Base-by-base conservation (phyloP, 2,113 vertebrate genomes). In the Odontophorus gujanensis region DNA sequence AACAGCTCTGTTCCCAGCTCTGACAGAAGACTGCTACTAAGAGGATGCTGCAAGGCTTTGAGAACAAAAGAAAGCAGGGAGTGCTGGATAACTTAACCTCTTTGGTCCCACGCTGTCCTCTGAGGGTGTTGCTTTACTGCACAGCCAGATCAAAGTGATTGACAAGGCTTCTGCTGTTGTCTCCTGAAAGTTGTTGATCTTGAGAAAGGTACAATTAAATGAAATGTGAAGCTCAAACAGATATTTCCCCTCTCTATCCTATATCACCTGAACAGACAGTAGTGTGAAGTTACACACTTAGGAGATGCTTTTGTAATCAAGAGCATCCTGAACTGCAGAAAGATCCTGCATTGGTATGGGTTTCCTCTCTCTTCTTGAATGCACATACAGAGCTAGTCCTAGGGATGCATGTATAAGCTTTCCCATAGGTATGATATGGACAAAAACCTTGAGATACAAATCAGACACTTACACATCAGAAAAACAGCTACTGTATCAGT, bases 201-300 rank as follows among this genome's bases (percentile, higher is more conserved):
- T 62, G 86, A 93, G 72, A 90, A 9, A 0, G 0, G 85, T 94
- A 93, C 95, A 94, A 94, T 94, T 93, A 92, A 83, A 84, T 84
- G 93, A 95, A 96, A 95, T 6, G 68, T 86, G 93, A 96, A 96
- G 85, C 80, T 94, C 85, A 87, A 89, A 85, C 22, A 74, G 85
- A 1, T 87, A 82, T 75, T 87, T 81, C 81, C 43, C 50, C 72
- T 32, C 78, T 81, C 76, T 87, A 85, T 74, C 82, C 85, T 85
- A 38, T 57, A 63, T 78, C 68, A 61, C 65, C 40, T 83, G 83
- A 81, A 73, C 68, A 87, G 51, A 84, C 87, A 88, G 85, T 22
- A 93, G 94, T 84, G 58, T 95, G 87, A 94, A 84, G 94, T 96
- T 95, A 96, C 85, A 83, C 48, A 53, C 76, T 42, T 79, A 69